Evolutionary conservation across 2,888 invertebrate species (phyloP), one percentile per base, ranked within the genome.

Genomic region (Agriotes lineatus): DNA sequence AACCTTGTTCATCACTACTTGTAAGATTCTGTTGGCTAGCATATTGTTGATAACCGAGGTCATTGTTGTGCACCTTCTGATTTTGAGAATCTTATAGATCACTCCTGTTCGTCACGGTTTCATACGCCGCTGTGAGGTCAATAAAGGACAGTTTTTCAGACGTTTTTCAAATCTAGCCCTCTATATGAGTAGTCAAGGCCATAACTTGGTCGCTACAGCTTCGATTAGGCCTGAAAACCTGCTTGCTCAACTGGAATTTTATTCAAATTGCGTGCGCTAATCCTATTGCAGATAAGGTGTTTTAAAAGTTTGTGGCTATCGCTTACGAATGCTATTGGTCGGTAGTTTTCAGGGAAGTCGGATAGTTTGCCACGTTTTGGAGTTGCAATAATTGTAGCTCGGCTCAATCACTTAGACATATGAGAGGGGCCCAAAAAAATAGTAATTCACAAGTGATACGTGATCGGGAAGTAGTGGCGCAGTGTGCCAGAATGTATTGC

Each of bases 111-210:
- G 5, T n/a, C 35, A 35, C 35, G 5, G 10, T 35, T 10, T 35
- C 35, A 10, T 35, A 35, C 2, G 35, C 35, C n/a, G 35, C 35
- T 35, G 35, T 35, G 35, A 35, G 35, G n/a, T 35, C 35, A 2
- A 10, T n/a, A n/a, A 35, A 35, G 10, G n/a, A 6, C n/a, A n/a
- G n/a, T n/a, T 72, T 69, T 75, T 72, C 7, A 67, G 56, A 39
- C 64, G 57, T 70, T 48, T 56, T 58, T 75, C 67, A 37, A 68
- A 75, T 7, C 73, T 73, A 1, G 69, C 71, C n/a, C 39, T 75
- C 74, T 12, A 73, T 75, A 44, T 62, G 44, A 0, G 72, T 65
- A 0, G 73, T 71, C 14, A 73, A 71, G 9, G 70, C 58, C 6
- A 75, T 33, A 3, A 73, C 67, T 37, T 75, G 73, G 39, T 73